These are phyloP conservation scores for Eupithecia vulgata DNA, from an alignment of 2,888 invertebrate genomes.

Conservation along the genomic window DNA sequence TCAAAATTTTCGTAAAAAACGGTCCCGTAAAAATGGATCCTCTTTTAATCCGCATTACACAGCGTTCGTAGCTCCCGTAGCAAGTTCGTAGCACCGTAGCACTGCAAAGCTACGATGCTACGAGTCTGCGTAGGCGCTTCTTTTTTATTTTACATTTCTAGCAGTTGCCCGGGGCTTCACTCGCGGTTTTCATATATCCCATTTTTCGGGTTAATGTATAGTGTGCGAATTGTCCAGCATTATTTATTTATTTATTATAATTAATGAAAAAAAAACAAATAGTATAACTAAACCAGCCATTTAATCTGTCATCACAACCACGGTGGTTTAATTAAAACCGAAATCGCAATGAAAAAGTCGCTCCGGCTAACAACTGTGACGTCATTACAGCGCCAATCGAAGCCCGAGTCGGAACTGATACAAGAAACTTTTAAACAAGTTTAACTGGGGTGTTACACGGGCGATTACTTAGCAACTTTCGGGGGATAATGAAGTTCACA, in stretches of 20 bases:
- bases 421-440: constrained; percentile 68
- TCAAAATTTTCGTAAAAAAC: too few relatives aligned
- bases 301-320: constrained; percentile 45
- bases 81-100: background rate
- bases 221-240: background rate
- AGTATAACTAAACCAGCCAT: constrained; percentile 45
- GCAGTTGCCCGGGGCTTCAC: too few relatives aligned
- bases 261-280: too few relatives aligned
- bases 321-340: constrained; percentile 72
- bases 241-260: background rate
- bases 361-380: constrained; percentile 54
- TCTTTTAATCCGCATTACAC: background rate
- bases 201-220: background rate
- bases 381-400: constrained; percentile 68
- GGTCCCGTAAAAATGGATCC: too few relatives aligned
- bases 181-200: too few relatives aligned
- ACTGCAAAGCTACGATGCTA: background rate
- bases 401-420: constrained; percentile 63
- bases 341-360: constrained; percentile 64
- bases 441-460: constrained; percentile 10
- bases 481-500: background rate
- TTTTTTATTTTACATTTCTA: background rate
- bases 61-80: background rate
- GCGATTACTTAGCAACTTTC: constrained; percentile 15
- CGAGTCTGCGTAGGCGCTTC: background rate